Conservation (phyloP, 1,140 invertebrate species). For the Anastrepha ludens region DNA sequence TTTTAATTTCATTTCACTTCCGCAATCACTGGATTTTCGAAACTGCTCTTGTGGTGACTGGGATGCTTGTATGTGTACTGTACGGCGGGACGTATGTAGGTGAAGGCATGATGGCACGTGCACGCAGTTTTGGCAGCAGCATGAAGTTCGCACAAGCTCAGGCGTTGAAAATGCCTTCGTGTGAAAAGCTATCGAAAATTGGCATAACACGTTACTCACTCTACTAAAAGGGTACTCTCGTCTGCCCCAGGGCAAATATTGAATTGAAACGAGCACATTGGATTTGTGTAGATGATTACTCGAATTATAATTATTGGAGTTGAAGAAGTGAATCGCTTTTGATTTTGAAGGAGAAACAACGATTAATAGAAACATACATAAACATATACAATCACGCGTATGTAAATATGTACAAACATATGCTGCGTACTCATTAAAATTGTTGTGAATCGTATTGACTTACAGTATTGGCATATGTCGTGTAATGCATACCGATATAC, state of each 20-base stretch:
- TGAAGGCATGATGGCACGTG: constrained; percentile 61
- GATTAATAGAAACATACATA: background rate
- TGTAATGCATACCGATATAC: background rate
- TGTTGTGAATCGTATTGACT: background rate
- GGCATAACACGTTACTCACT: constrained; percentile 57
- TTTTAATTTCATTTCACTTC: background rate
- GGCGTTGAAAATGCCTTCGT: constrained; percentile 59
- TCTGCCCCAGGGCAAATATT: background rate
- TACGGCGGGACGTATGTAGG: constrained; percentile 51
- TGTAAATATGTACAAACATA: background rate
- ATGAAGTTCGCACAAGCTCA: constrained; percentile 60
- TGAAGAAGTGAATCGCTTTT: background rate
- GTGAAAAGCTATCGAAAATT: constrained; percentile 60
- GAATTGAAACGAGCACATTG: background rate
- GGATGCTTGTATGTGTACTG: background rate
- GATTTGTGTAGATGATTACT: background rate
- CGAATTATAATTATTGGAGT: constrained; percentile 1
- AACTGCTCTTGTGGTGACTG: background rate
- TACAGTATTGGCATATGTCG: background rate
- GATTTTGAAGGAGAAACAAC: background rate
- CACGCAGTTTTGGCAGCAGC: constrained; percentile 59
- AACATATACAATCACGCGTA: background rate
- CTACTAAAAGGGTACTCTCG: constrained; percentile 25
- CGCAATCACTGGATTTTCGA: background rate
- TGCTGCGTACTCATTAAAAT: constrained; percentile 5